Conservation (phyloP, 2,888 invertebrate species). For the Andrena bucephala region DNA sequence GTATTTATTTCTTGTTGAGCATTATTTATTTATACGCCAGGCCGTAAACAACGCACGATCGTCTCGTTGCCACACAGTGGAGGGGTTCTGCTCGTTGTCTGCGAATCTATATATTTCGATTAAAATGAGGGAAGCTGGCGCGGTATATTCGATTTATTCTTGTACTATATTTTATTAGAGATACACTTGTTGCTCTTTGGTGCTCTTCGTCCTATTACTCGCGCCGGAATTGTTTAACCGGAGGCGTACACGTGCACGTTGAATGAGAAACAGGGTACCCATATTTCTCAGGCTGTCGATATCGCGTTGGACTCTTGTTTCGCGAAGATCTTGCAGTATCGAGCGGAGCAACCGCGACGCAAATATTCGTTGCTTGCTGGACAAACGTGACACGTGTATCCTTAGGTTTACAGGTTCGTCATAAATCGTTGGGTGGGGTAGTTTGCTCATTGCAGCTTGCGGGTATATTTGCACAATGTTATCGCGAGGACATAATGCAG, state of each 20-base stretch:
- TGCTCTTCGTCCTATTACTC: conserved; percentile 30
- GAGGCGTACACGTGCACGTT: neutral
- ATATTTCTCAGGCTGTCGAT: conserved; percentile 5
- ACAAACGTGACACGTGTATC: conserved; percentile 5
- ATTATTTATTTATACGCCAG: conserved; percentile 63
- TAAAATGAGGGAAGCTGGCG: neutral
- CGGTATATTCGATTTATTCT: conserved; percentile 40
- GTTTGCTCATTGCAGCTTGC: conserved; percentile 16
- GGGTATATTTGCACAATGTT: conserved; percentile 27
- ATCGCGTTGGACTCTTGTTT: neutral
- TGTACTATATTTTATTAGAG: conserved; percentile 25
- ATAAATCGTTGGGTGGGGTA: neutral
- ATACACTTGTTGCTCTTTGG: conserved; percentile 26
- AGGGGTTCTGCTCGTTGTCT: conserved; percentile 8
- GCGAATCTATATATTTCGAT: conserved; percentile 13
- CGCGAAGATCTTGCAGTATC: neutral
- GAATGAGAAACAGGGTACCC: neutral
- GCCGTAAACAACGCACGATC: neutral
- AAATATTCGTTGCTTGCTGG: conserved; percentile 22
- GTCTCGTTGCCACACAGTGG: neutral
- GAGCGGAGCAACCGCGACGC: neutral
- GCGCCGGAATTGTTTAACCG: conserved; percentile 22
- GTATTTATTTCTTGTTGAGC: conserved; percentile 65
- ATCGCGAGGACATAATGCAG: neutral
- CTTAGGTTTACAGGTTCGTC: conserved; percentile 5